These are phyloP conservation scores for Nematolebias whitei DNA, from an alignment of 2,113 vertebrate genomes.

Conservation along the genomic window DNA sequence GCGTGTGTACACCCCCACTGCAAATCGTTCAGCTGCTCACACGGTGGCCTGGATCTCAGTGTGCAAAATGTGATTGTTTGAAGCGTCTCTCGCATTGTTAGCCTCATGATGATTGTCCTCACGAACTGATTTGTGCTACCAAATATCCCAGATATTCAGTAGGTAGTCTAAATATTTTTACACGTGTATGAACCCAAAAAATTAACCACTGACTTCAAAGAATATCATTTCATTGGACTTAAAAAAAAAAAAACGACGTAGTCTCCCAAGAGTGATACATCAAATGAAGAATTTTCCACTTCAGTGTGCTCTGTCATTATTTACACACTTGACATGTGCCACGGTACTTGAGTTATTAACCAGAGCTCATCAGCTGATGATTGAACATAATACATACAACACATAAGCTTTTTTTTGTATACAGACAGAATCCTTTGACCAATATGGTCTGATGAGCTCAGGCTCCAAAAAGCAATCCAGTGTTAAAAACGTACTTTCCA, in stretches of 20 bases:
- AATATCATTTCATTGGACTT: background rate
- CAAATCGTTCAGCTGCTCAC: conserved; percentile 34
- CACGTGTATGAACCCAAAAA: background rate
- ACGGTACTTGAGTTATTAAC: background rate
- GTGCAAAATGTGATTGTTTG: conserved; percentile 61
- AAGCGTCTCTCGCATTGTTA: conserved; percentile 42
- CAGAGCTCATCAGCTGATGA: background rate
- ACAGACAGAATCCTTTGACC: background rate
- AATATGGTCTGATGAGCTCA: background rate
- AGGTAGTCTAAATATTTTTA: conserved; percentile 18
- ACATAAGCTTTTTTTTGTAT: background rate
- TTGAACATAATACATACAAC: background rate
- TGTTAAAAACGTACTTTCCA: background rate
- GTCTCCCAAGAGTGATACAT: background rate
- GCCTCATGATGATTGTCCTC: conserved; percentile 27
- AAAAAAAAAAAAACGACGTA: background rate
- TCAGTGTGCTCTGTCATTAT: too few species aligned
- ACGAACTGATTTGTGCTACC: background rate
- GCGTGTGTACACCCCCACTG: conserved; percentile 24
- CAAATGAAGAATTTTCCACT: background rate
- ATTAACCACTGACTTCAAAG: background rate
- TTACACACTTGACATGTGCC: background rate
- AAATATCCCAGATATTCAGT: conserved; percentile 8
- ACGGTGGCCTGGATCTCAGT: conserved; percentile 29
- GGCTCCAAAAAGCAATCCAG: conserved; percentile 6